These are phyloP conservation scores for Helarctos malayanus DNA, from an alignment of 2,797 vertebrate genomes.

Conservation along the genomic window DNA sequence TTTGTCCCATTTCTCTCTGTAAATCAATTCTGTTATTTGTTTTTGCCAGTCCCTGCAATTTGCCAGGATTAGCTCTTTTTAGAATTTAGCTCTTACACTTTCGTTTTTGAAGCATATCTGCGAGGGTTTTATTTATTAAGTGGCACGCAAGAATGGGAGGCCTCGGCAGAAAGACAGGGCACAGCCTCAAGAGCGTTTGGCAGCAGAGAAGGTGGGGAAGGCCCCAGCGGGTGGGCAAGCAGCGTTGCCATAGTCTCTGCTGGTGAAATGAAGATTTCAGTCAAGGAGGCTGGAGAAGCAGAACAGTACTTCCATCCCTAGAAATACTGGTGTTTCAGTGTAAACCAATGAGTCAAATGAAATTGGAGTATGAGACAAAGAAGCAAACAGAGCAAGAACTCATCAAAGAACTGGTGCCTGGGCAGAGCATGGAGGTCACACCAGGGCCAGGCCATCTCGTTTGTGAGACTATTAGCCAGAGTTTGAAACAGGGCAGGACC, in stretches of 20 bases:
- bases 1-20: background rate
- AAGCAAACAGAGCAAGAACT: background rate
- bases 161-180: background rate
- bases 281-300: background rate
- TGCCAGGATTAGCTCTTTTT: background rate
- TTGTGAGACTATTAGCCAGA: background rate
- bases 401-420: background rate
- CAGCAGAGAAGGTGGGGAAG: background rate
- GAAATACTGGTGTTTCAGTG: background rate
- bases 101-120: background rate
- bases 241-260: accelerated
- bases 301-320: background rate
- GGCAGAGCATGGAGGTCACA: background rate
- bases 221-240: accelerated
- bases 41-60: background rate
- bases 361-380: background rate
- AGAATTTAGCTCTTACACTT: background rate
- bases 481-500: background rate
- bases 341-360: background rate
- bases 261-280: background rate
- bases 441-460: accelerated
- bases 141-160: background rate
- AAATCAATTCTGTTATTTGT: background rate
- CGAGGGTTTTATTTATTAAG: background rate
- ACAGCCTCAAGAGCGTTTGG: background rate